Evolutionary conservation across 2,113 vertebrate species (phyloP).

Genomic region (Syrrhaptes paradoxus): DNA sequence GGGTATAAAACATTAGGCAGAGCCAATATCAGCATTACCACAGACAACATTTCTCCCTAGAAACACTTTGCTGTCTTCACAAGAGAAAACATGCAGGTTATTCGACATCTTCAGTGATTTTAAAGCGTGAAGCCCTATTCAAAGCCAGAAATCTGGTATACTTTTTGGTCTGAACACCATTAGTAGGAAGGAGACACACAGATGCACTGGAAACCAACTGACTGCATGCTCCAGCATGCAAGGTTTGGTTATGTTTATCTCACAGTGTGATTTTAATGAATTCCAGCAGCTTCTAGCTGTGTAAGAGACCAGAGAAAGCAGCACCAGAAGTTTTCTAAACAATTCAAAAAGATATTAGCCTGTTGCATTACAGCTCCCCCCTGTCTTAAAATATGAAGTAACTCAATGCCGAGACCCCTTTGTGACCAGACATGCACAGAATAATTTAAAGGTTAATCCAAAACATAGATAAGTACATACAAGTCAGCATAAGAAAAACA

Average conservation of each 20-base stretch:
- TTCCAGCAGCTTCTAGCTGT: not conserved
- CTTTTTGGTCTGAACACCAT: not conserved
- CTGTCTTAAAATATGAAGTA: not conserved
- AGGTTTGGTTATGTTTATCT: not conserved
- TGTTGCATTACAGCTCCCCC: not conserved
- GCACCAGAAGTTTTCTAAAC: not conserved
- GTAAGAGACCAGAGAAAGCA: not conserved
- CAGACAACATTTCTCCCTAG: not conserved
- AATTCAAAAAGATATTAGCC: not conserved
- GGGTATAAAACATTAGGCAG: not conserved
- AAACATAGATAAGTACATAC: not conserved
- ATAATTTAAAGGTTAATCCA: not conserved
- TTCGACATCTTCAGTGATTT: not conserved
- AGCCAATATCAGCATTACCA: not conserved
- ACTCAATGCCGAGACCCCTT: not conserved
- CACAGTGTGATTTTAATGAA: not conserved
- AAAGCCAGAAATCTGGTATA: not conserved
- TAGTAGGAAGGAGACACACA: not conserved
- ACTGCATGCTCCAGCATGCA: not conserved
- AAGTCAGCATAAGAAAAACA: not conserved
- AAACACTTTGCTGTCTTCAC: not conserved
- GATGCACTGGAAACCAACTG: not conserved
- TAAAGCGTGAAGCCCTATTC: not conserved
- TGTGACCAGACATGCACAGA: not conserved
- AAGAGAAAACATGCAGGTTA: not conserved